phyloP scores from a whole-genome alignment of 1,140 invertebrate species.

The Penaeus indicus region DNA sequence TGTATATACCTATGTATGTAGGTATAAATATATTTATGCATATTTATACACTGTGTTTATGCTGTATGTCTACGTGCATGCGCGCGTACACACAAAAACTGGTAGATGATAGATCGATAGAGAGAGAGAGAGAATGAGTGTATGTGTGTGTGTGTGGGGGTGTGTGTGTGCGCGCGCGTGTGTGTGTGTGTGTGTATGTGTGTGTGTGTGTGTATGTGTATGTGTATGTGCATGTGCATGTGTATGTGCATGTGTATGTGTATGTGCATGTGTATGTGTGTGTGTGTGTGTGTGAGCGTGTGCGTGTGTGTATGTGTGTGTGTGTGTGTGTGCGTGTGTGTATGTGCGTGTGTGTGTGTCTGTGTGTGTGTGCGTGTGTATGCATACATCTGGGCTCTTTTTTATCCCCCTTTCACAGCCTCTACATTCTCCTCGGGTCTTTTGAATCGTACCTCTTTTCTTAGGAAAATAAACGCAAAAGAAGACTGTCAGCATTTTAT shows the following conservation, averaged over 20 bases:
- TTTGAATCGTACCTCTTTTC: not conserved
- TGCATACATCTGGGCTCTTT: not conserved
- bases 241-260: slow-evolving; percentile 23
- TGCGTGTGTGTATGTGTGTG: no score
- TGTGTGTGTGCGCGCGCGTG: not conserved
- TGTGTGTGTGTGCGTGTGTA: not conserved
- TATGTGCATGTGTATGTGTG: slow-evolving; percentile 8
- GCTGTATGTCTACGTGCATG: no score
- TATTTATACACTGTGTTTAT: no score
- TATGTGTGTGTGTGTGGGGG: not conserved
- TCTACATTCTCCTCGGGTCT: not conserved
- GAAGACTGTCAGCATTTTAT: slow-evolving; percentile 33
- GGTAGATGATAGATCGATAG: no score
- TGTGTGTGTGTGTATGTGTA: not conserved
- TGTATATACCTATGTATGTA: no score
- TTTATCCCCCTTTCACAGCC: not conserved
- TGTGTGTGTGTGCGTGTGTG: not conserved
- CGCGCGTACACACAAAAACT: no score
- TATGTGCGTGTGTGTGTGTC: not conserved
- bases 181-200: slow-evolving; percentile 10
- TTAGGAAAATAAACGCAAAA: not conserved
- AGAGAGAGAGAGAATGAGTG: no score
- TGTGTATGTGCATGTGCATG: slow-evolving; percentile 10
- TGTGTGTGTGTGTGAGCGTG: not conserved
- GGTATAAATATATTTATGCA: no score